phyloP scores from a whole-genome alignment of 2,113 vertebrate species.

The Meleagris gallopavo region DNA sequence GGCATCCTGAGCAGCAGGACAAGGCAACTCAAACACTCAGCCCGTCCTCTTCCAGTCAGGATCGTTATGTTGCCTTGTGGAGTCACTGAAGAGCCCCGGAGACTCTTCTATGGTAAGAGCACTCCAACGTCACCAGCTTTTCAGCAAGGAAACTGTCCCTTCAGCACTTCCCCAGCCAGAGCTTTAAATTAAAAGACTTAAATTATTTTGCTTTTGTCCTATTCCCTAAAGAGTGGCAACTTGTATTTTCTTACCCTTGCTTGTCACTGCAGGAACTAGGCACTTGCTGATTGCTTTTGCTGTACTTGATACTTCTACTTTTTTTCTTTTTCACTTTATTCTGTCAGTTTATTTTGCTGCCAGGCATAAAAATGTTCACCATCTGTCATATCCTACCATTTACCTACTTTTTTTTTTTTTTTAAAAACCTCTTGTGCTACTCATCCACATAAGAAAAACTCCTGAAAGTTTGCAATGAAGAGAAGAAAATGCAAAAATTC shows the following conservation, averaged over 20 bases:
- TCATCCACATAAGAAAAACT: background rate
- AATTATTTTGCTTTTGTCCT: background rate
- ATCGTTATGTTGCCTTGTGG: conserved; percentile 87
- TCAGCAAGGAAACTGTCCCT: conserved; percentile 60
- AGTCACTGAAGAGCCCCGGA: conserved; percentile 83
- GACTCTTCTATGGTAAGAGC: conserved; percentile 87
- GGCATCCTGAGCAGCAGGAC: conserved; percentile 82
- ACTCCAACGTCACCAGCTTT: conserved; percentile 66
- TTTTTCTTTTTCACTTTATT: conserved; percentile 9
- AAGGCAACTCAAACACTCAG: conserved; percentile 87
- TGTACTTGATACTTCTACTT: background rate
- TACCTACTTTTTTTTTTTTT: background rate
- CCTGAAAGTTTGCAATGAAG: background rate
- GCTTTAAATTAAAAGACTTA: background rate
- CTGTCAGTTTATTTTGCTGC: background rate
- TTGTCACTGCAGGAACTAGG: background rate
- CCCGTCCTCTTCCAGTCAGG: conserved; percentile 81
- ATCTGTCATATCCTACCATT: background rate
- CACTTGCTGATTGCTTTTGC: conserved; percentile 26
- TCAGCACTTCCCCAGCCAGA: background rate
- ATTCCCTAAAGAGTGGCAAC: conserved; percentile 1
- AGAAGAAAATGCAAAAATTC: background rate
- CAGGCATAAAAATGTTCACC: background rate
- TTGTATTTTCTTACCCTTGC: conserved; percentile 23
- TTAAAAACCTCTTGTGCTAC: background rate